A percentile compares a stretch with the other conserved stretches of the same genome.
Conservation (phyloP, 2,888 invertebrate genomes). For the Dryomyza anilis region DNA sequence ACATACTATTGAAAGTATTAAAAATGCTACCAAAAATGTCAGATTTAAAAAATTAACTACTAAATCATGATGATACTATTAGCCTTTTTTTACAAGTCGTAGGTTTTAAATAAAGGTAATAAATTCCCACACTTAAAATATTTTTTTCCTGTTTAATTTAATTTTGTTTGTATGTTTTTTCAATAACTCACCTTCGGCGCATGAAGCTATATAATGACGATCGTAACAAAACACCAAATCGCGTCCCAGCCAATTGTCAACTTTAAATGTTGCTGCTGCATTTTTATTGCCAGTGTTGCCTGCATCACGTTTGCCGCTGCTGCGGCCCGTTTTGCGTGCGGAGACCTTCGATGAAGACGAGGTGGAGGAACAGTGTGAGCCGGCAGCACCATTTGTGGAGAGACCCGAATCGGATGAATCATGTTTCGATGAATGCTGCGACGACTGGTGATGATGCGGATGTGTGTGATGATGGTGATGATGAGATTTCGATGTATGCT, state of each 20-base stretch:
- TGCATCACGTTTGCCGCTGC: background rate
- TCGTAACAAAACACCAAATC: constrained; percentile 39
- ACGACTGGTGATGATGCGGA: constrained; percentile 27
- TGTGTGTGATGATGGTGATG: constrained; percentile 26
- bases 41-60: too few species aligned
- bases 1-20: too few species aligned
- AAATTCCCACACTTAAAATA: too few species aligned
- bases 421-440: constrained; percentile 29
- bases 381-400: constrained; percentile 15
- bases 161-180: background rate
- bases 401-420: constrained; percentile 32
- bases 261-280: constrained; percentile 26
- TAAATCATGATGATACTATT: too few species aligned
- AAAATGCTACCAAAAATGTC: too few species aligned
- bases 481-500: constrained; percentile 20
- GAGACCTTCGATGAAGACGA: too few species aligned
- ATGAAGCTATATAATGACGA: constrained; percentile 47
- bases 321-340: constrained; percentile 11
- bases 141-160: background rate
- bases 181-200: constrained; percentile 51
- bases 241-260: constrained; percentile 37
- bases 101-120: too few species aligned
- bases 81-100: too few species aligned
- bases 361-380: constrained; percentile 18
- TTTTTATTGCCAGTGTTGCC: constrained; percentile 22